These are phyloP conservation scores for Ophion obscuratus DNA, from an alignment of 2,888 invertebrate species.

Conservation along the genomic window DNA sequence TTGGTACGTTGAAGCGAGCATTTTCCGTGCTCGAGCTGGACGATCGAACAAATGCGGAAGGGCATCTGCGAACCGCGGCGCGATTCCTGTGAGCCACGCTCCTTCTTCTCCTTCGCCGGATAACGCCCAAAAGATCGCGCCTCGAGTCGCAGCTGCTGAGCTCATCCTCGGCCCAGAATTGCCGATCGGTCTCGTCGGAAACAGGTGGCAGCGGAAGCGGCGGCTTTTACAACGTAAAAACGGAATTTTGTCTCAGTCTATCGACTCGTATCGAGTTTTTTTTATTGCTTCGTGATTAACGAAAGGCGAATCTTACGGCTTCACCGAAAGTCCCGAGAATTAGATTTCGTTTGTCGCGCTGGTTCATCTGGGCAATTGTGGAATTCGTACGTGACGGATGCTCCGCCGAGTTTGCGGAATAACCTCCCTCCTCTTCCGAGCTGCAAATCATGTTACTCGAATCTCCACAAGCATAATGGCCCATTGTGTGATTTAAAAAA, in stretches of 20 bases:
- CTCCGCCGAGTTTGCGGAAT: constrained; percentile 62
- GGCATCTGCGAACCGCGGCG: constrained; percentile 69
- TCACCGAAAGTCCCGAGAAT: constrained; percentile 66
- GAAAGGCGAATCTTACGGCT: constrained; percentile 70
- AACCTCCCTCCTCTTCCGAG: constrained; percentile 77
- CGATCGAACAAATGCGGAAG: constrained; percentile 69
- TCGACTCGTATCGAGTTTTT: neutral
- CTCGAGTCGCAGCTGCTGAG: constrained; percentile 76
- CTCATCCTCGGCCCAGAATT: constrained; percentile 80
- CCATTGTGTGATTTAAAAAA: constrained; percentile 69
- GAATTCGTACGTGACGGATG: constrained; percentile 58
- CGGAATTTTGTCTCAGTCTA: constrained; percentile 14
- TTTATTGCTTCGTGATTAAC: neutral
- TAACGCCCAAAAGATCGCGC: constrained; percentile 54
- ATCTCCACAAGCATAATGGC: constrained; percentile 74
- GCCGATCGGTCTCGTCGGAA: constrained; percentile 76
- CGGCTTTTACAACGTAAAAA: constrained; percentile 63
- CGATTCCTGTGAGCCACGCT: constrained; percentile 77
- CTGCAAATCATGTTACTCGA: constrained; percentile 71
- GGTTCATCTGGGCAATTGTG: constrained; percentile 66
- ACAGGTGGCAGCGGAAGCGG: constrained; percentile 66
- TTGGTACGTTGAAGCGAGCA: constrained; percentile 52
- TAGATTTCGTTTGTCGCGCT: constrained; percentile 64
- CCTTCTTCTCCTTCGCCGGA: constrained; percentile 72
- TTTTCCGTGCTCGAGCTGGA: constrained; percentile 74